Evolutionary conservation across 2,113 vertebrate species (phyloP).

Genomic region (Trichomycterus rosablanca): DNA sequence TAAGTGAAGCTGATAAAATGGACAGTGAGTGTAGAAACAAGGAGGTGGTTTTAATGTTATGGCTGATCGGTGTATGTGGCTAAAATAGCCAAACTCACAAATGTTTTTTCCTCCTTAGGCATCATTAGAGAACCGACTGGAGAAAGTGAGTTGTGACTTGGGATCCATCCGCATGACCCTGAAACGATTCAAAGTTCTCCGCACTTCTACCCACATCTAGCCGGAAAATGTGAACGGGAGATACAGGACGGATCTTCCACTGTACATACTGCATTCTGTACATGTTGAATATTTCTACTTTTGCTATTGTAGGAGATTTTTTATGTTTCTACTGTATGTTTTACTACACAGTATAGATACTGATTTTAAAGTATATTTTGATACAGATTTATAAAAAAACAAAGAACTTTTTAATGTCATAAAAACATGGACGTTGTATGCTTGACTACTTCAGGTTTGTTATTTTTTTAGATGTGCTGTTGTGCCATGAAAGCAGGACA

Average conservation of each 20-base stretch:
- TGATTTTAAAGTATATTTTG: conserved; percentile 66
- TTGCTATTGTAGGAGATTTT: conserved; percentile 65
- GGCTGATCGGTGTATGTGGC: too few species aligned
- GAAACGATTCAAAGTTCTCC: conserved; percentile 88
- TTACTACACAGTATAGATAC: conserved; percentile 48
- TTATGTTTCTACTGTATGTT: conserved; percentile 49
- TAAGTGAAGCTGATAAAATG: too few species aligned
- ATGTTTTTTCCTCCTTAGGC: conserved; percentile 77
- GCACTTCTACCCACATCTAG: conserved; percentile 85
- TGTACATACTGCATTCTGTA: conserved; percentile 56
- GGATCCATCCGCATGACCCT: conserved; percentile 92
- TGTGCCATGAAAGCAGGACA: neutral
- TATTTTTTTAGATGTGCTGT: conserved; percentile 42
- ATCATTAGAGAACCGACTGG: conserved; percentile 89
- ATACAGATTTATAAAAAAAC: conserved; percentile 61
- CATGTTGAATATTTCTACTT: conserved; percentile 54
- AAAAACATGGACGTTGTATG: conserved; percentile 45
- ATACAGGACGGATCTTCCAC: conserved; percentile 20
- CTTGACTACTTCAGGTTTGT: conserved; percentile 51
- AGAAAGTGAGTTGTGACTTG: conserved; percentile 82
- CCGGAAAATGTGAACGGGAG: too few species aligned
- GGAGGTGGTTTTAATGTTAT: too few species aligned
- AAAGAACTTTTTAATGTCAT: conserved; percentile 59
- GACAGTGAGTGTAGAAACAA: too few species aligned
- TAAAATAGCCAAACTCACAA: too few species aligned